These are phyloP conservation scores for Erythrolamprus reginae DNA, from an alignment of 2,113 vertebrate genomes.

Conservation along the genomic window DNA sequence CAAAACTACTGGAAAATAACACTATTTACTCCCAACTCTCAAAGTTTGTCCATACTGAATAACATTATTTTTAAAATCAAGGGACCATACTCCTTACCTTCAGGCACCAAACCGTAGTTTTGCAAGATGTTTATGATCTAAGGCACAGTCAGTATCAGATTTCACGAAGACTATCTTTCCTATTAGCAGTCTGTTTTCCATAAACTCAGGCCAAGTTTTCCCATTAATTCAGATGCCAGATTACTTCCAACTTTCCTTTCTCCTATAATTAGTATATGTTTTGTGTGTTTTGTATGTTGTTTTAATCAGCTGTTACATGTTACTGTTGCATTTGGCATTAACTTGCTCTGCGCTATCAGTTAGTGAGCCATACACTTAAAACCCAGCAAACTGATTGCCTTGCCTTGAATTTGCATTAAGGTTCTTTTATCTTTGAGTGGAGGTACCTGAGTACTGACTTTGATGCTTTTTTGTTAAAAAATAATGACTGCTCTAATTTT, in stretches of 20 bases:
- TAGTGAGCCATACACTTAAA: background rate
- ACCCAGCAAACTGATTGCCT: background rate
- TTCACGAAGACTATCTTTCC: background rate
- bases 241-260: background rate
- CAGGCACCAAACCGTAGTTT: background rate
- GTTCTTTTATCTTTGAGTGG: background rate
- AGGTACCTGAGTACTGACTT: background rate
- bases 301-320: background rate
- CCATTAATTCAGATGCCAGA: background rate
- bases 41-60: background rate
- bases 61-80: background rate
- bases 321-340: background rate
- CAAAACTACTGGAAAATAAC: background rate
- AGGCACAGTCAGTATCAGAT: background rate
- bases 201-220: background rate
- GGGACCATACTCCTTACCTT: background rate
- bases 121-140: background rate
- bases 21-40: background rate
- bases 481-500: background rate
- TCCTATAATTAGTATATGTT: background rate
- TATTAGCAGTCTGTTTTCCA: background rate
- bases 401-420: background rate
- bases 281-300: background rate
- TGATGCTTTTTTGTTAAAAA: background rate
- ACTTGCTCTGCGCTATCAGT: background rate